Evolutionary conservation across 2,113 vertebrate genomes (phyloP).

Genomic region (Bubalus kerabau): DNA sequence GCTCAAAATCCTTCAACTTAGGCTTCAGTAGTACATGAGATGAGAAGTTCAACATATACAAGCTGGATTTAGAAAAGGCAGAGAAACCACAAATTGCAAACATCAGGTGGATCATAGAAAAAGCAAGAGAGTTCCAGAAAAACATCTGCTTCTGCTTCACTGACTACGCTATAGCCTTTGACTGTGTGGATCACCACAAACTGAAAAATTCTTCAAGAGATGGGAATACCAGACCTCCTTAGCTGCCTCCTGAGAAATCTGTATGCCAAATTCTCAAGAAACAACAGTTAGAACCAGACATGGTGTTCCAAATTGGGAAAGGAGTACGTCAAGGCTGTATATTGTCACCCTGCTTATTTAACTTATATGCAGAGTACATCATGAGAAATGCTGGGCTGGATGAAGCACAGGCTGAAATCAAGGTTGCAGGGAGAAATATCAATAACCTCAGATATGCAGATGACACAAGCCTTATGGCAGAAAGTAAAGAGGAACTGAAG

Average conservation of each 20-base stretch:
- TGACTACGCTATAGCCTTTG: background rate
- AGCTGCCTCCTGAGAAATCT: background rate
- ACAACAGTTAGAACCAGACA: background rate
- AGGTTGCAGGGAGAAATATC: background rate
- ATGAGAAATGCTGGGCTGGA: accelerated
- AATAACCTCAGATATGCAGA: background rate
- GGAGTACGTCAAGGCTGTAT: background rate
- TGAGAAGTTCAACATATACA: background rate
- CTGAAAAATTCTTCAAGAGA: background rate
- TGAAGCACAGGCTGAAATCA: background rate
- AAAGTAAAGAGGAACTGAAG: background rate
- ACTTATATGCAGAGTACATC: background rate
- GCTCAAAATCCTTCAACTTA: background rate
- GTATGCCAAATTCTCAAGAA: background rate
- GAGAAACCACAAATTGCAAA: background rate
- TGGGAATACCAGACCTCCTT: background rate
- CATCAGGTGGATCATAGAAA: background rate
- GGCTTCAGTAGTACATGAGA: background rate
- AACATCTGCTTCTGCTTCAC: background rate
- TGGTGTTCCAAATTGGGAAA: background rate
- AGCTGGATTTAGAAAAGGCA: background rate
- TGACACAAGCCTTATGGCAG: background rate
- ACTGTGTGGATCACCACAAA: background rate
- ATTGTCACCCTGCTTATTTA: background rate
- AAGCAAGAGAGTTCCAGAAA: background rate